Evolutionary conservation across 2,113 vertebrate genomes (phyloP), one percentile per base, ranked within the genome.

Genomic region (Mormoops blainvillei): DNA sequence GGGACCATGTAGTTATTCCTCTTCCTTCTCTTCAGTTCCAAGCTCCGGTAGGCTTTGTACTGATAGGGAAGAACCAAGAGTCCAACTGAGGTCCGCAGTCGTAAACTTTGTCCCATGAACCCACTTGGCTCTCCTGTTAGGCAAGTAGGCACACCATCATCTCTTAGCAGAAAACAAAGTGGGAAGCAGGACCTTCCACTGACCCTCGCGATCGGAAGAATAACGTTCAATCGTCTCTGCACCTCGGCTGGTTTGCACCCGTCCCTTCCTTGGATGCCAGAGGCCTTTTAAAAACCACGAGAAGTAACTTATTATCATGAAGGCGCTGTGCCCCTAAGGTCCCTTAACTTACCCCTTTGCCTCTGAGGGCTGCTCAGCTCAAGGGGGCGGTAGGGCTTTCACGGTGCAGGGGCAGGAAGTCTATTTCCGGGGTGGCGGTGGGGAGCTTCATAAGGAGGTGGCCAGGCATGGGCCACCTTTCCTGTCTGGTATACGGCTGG

Each of bases 381-480:
- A 2, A 9, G 41, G 14, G 20, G 4, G 3, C 48, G 81, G 36
- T 11, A 0, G 45, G 38, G 16, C 43, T 52, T 38, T 67, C 63
- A 5, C 0, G 48, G 19, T 9, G 24, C 38, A 22, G 65, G 20
- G 5, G n/a, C 48, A 50, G 31, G 15, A 36, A 33, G 4, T 9
- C 19, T 14, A 0, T 14, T 28, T 43, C 19, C 0, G 15, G 70
- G 65, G 74, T 36, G 43, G 63, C 16, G 3, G 19, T 2, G 16
- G 19, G 33, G 56, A 24, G 4, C 43, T 68, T 45, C 56, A 38
- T 77, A 28, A 28, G 58, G 3, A 61, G 26, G 26, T 61, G 26
- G n/a, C 5, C 28, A 26, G 52, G 33, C 0, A 3, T 0, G 16
- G 33, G 20, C 10, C 14, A 36, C 5, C 52, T 70, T 41, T 13